These are phyloP conservation scores for Xylota segnis DNA, from an alignment of 2,888 invertebrate species.

Conservation along the genomic window DNA sequence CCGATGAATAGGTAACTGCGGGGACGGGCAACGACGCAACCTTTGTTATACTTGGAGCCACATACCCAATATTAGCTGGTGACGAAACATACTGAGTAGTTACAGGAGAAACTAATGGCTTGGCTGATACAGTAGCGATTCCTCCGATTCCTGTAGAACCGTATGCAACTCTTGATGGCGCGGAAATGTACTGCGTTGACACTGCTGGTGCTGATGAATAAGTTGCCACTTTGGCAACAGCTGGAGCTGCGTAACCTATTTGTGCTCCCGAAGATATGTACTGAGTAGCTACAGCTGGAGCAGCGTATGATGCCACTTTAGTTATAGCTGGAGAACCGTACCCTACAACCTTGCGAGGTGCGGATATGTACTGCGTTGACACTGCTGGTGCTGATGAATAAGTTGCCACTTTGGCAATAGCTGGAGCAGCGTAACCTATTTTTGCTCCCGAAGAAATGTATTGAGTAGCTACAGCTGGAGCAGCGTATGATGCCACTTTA, in stretches of 20 bases:
- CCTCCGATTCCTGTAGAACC: background rate
- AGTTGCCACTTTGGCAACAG: slow-evolving; percentile 50
- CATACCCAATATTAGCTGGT: slow-evolving; percentile 56
- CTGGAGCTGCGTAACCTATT: slow-evolving; percentile 81
- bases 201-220: slow-evolving; percentile 11
- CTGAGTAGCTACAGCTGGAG: slow-evolving; percentile 78
- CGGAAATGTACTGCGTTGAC: background rate
- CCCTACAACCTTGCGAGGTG: slow-evolving; percentile 77
- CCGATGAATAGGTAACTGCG: slow-evolving; percentile 71
- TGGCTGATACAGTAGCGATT: background rate
- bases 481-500: slow-evolving; percentile 76
- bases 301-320: slow-evolving; percentile 62
- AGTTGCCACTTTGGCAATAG: slow-evolving; percentile 66
- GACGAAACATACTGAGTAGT: slow-evolving; percentile 74
- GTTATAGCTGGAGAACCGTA: slow-evolving; percentile 78
- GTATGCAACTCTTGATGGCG: background rate
- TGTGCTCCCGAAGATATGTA: slow-evolving; percentile 79
- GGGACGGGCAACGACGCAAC: slow-evolving; percentile 78
- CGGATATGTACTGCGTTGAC: slow-evolving; percentile 50
- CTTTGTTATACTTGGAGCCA: slow-evolving; percentile 75
- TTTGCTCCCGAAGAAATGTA: no score
- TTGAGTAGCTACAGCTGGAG: slow-evolving; percentile 72
- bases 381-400: slow-evolving; percentile 57
- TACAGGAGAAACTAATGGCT: background rate
- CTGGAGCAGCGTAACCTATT: slow-evolving; percentile 30